phyloP scores from a whole-genome alignment of 1,140 invertebrate species.

The Mizuhopecten yessoensis region DNA sequence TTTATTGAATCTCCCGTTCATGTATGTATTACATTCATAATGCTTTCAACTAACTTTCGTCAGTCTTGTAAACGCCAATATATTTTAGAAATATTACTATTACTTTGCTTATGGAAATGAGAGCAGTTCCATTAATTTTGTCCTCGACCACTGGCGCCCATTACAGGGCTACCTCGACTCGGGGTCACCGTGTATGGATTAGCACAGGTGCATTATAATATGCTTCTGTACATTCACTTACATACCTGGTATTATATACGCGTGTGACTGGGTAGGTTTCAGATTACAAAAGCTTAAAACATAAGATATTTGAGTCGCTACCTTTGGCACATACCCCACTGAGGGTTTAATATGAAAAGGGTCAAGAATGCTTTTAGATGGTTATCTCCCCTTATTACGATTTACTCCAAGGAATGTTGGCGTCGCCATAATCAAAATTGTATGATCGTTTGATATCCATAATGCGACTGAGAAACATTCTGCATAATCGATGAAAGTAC shows the following conservation, averaged over 20 bases:
- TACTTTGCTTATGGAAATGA: too few relatives aligned
- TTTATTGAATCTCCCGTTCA: too few relatives aligned
- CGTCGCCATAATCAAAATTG: neutral
- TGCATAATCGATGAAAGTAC: neutral
- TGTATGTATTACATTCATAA: too few relatives aligned
- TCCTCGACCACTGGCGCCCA: neutral
- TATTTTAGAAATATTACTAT: too few relatives aligned
- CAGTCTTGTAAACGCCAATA: too few relatives aligned
- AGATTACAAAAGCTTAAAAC: conserved; percentile 29
- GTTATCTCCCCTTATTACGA: neutral
- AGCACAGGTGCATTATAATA: neutral
- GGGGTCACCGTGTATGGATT: neutral
- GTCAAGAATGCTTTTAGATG: conserved; percentile 10
- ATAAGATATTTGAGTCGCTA: neutral
- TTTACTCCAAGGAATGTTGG: neutral
- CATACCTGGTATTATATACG: neutral
- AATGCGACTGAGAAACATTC: neutral
- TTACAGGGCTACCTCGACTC: neutral
- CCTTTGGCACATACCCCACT: neutral
- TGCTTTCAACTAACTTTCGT: too few relatives aligned
- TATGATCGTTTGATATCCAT: neutral
- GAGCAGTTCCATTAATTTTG: too few relatives aligned
- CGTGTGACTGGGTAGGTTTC: neutral
- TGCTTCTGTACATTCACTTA: neutral
- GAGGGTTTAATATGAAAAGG: neutral